Evolutionary conservation across 1,140 invertebrate genomes (phyloP).

Genomic region (Apis florea): DNA sequence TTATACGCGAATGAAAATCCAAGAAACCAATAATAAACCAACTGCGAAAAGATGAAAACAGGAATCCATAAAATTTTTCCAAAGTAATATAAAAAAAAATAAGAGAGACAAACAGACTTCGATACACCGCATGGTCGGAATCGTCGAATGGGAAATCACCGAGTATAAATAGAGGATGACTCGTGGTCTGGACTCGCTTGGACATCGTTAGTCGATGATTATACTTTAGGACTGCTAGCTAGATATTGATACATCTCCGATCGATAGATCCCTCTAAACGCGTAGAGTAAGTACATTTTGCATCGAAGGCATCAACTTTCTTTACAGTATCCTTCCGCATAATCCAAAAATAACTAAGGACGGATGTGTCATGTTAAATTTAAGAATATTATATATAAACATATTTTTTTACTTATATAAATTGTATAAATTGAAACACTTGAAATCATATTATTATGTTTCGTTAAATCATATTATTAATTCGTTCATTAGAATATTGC

Average conservation of each 20-base stretch:
- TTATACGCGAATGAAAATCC: not conserved
- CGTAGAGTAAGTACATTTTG: conserved; percentile 12
- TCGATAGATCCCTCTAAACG: conserved; percentile 11
- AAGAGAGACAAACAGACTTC: conserved; percentile 18
- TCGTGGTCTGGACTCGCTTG: conserved; percentile 60
- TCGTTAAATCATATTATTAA: not conserved
- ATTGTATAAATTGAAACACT: conserved; percentile 13
- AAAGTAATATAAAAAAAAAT: conserved; percentile 37
- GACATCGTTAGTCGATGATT: conserved; percentile 58
- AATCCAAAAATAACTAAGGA: conserved; percentile 48
- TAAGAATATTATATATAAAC: conserved; percentile 7
- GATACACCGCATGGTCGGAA: conserved; percentile 43
- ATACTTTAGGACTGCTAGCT: conserved; percentile 18
- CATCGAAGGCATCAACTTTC: not conserved
- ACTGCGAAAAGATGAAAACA: not conserved
- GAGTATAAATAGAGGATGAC: conserved; percentile 74
- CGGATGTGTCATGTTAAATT: conserved; percentile 11
- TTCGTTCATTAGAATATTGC: not conserved
- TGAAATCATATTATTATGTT: not conserved
- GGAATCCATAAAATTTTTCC: conserved; percentile 40
- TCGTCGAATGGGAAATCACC: conserved; percentile 66
- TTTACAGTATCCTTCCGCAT: conserved; percentile 4
- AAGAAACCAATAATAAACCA: conserved; percentile 8
- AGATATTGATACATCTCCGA: conserved; percentile 39
- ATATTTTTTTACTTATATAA: not conserved